phyloP scores from a whole-genome alignment of 2,888 invertebrate species.

The Anoncus sp. region DNA sequence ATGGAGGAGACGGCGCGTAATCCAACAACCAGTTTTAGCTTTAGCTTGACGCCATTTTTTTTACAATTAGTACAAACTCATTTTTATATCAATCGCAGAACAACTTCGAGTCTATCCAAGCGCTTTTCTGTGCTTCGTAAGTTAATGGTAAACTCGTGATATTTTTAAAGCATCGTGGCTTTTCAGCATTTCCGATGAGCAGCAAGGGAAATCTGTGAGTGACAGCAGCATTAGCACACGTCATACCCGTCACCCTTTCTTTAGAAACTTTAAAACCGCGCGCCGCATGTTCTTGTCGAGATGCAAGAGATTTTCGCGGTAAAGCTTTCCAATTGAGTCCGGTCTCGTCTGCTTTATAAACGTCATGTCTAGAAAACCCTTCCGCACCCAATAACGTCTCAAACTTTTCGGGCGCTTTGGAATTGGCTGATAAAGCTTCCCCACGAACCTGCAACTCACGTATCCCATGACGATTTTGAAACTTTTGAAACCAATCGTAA shows the following conservation, averaged over 20 bases:
- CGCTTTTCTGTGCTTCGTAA: slow-evolving; percentile 63
- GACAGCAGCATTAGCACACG: slow-evolving; percentile 72
- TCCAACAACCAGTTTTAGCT: slow-evolving; percentile 16
- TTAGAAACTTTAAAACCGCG: slow-evolving; percentile 68
- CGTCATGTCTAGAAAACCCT: slow-evolving; percentile 43
- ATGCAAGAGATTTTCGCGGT: slow-evolving; percentile 64
- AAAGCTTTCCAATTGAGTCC: slow-evolving; percentile 68
- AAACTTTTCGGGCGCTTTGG: not conserved
- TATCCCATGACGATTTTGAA: slow-evolving; percentile 60
- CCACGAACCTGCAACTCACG: slow-evolving; percentile 1
- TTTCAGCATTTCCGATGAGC: slow-evolving; percentile 72
- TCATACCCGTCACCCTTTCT: slow-evolving; percentile 70
- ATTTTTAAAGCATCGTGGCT: slow-evolving; percentile 67
- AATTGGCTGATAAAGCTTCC: not conserved
- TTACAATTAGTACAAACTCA: slow-evolving; percentile 63
- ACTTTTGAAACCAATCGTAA: slow-evolving; percentile 62
- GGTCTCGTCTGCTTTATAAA: slow-evolving; percentile 71
- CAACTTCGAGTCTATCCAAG: slow-evolving; percentile 70
- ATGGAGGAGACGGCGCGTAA: slow-evolving; percentile 60
- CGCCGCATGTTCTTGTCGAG: slow-evolving; percentile 57
- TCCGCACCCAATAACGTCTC: slow-evolving; percentile 29
- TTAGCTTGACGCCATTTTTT: slow-evolving; percentile 26
- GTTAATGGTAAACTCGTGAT: slow-evolving; percentile 59
- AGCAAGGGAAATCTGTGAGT: slow-evolving; percentile 71
- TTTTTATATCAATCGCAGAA: slow-evolving; percentile 69